Evolutionary conservation across 1,140 invertebrate species (phyloP), one percentile per base, ranked within the genome.

Genomic region (Vollenhovia emeryi): DNA sequence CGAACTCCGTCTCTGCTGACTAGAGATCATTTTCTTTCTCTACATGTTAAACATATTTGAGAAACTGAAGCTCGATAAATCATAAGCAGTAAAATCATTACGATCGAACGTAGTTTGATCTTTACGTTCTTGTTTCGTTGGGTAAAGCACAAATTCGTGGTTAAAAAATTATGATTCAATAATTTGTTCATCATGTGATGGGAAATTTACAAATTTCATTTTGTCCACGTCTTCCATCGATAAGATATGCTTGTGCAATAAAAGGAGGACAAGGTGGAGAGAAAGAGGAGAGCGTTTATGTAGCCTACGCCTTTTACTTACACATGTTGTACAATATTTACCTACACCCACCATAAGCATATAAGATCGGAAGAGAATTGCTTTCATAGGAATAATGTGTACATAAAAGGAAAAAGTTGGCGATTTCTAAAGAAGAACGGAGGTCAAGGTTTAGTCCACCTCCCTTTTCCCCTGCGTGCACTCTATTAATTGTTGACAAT

Each of bases 301-400:
- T 93, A 93, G 92, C 90, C 92, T 93, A 87, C 43, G 36, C 88
- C 89, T 93, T 93, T 92, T 89, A 91, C 91, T 93, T 90, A 93
- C 90, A 89, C 89, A 80, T 87, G 90, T 86, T 90, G 90, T 93
- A 93, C 91, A 93, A 91, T 94, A 91, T 94, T 94, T 93, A 91
- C 91, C 90, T 93, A 93, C 91, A 92, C 88, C 90, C 90, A 92
- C 88, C 87, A 24, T 88, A 87, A 93, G 90, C 90, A 92, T 92
- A 92, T 92, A 92, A 91, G 91, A 89, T 89, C 86, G 87, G 80
- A 90, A 86, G 87, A 87, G 87, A 88, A 89, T 79, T 78, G 90
- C 36, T 82, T 89, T 73, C 87, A 92, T 89, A 86, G 87, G 85
- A 88, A 90, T 87, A 89, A 91, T 89, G 73, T 91, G 90, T 89